Evolutionary conservation across 2,113 vertebrate genomes (phyloP).

Genomic region (Rhea americana): DNA sequence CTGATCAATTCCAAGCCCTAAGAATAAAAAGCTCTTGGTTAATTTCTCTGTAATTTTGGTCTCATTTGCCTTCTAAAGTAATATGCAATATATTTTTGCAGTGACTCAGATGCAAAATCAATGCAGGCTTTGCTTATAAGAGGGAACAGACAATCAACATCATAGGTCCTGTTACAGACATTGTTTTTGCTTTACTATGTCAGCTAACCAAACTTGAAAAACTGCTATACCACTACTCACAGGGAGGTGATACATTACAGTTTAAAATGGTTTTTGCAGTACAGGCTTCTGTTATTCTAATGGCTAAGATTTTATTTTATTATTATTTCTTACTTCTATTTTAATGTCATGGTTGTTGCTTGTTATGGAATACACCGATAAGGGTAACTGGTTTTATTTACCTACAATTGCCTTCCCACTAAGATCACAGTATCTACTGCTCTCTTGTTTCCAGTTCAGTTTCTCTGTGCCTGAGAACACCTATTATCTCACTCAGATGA

Average conservation of each 20-base stretch:
- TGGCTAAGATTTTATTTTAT: neutral
- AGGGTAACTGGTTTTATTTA: neutral
- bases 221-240: neutral
- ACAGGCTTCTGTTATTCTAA: neutral
- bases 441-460: neutral
- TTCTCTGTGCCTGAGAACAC: neutral
- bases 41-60: neutral
- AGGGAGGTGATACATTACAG: neutral
- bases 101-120: neutral
- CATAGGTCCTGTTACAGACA: neutral
- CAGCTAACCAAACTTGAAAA: neutral
- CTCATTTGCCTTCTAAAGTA: slow-evolving; percentile 33
- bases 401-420: neutral
- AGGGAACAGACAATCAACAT: neutral
- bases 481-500: neutral
- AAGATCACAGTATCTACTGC: neutral
- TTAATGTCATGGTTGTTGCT: neutral
- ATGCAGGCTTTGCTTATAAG: neutral
- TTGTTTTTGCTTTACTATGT: neutral
- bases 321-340: neutral
- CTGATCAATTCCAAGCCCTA: neutral
- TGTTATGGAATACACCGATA: neutral
- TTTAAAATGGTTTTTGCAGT: neutral
- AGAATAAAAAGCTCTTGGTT: neutral
- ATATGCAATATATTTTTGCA: slow-evolving; percentile 20